Evolutionary conservation across 1,140 invertebrate genomes (phyloP).

Genomic region (Dendroctonus valens): DNA sequence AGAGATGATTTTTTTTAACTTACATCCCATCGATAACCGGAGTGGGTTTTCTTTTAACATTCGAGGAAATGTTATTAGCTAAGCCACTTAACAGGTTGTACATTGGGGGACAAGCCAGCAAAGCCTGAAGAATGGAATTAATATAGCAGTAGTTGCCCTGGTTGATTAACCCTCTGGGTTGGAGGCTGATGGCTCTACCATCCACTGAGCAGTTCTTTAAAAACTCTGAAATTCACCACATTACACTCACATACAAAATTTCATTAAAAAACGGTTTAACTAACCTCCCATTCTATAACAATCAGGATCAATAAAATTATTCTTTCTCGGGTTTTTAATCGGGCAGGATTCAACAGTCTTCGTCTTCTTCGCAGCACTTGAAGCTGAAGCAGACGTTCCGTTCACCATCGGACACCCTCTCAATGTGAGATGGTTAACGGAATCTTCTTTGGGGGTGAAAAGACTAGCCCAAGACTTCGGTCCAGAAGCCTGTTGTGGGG

Average conservation of each 20-base stretch:
- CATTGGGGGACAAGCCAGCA: conserved; percentile 90
- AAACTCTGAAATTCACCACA: conserved; percentile 61
- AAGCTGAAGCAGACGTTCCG: neutral
- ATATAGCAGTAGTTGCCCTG: conserved; percentile 94
- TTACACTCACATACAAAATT: neutral
- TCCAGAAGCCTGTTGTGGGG: no score
- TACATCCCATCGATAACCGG: conserved; percentile 91
- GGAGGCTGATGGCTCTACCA: conserved; percentile 68
- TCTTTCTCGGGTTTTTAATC: conserved; percentile 40
- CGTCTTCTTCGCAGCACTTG: conserved; percentile 12
- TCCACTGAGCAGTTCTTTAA: conserved; percentile 70
- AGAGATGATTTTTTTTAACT: conserved; percentile 50
- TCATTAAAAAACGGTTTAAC: conserved; percentile 18
- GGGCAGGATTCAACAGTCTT: conserved; percentile 37
- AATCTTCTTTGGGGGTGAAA: conserved; percentile 37
- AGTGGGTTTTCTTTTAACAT: conserved; percentile 61
- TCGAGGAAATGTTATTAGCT: conserved; percentile 57
- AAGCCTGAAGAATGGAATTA: conserved; percentile 86
- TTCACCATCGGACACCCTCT: conserved; percentile 13
- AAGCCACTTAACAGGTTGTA: conserved; percentile 83
- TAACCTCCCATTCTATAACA: conserved; percentile 67
- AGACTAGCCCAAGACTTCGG: conserved; percentile 49
- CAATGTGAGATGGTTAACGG: no score
- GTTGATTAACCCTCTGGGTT: conserved; percentile 86
- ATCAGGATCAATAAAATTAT: conserved; percentile 58